phyloP scores from a whole-genome alignment of 2,113 vertebrate genomes.

The Nothobranchius kuhntae region DNA sequence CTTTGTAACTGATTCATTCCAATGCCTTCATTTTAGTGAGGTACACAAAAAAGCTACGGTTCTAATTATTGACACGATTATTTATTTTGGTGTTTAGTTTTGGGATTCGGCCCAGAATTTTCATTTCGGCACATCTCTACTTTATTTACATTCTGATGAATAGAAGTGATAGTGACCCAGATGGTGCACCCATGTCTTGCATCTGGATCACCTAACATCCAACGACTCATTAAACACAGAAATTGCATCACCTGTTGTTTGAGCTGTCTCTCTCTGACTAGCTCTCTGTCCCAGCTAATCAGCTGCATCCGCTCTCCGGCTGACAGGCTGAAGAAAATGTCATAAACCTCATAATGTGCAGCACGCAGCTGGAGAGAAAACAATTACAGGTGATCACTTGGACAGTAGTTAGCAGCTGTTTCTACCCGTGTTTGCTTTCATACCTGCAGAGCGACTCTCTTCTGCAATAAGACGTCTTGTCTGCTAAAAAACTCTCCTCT shows the following conservation, averaged over 20 bases:
- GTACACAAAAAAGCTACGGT: too few species aligned
- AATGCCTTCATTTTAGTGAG: too few species aligned
- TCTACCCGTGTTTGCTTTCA: slow-evolving; percentile 24
- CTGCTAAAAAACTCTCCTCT: slow-evolving; percentile 52
- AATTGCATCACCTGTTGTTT: slow-evolving; percentile 59
- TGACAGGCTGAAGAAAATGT: slow-evolving; percentile 75
- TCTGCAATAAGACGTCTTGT: slow-evolving; percentile 69
- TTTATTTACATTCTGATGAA: neutral
- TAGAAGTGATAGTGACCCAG: neutral
- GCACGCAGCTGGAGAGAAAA: slow-evolving; percentile 69
- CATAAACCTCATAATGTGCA: slow-evolving; percentile 70
- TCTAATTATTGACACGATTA: too few species aligned
- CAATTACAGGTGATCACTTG: slow-evolving; percentile 29
- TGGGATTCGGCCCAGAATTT: too few species aligned
- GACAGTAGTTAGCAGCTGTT: slow-evolving; percentile 10
- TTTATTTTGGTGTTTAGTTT: too few species aligned
- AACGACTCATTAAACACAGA: neutral
- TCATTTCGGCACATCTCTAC: too few species aligned
- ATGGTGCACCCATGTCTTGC: neutral
- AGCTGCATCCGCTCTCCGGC: slow-evolving; percentile 73
- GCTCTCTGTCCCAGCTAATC: slow-evolving; percentile 75
- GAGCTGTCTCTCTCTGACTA: slow-evolving; percentile 56
- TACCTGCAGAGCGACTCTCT: slow-evolving; percentile 77
- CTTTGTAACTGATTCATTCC: too few species aligned
- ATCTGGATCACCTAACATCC: neutral